Percentiles rank a stretch among this genome's conserved stretches.
Evolutionary conservation across 2,113 vertebrate genomes (phyloP).

Genomic region (Anarhynchus alexandrinus): DNA sequence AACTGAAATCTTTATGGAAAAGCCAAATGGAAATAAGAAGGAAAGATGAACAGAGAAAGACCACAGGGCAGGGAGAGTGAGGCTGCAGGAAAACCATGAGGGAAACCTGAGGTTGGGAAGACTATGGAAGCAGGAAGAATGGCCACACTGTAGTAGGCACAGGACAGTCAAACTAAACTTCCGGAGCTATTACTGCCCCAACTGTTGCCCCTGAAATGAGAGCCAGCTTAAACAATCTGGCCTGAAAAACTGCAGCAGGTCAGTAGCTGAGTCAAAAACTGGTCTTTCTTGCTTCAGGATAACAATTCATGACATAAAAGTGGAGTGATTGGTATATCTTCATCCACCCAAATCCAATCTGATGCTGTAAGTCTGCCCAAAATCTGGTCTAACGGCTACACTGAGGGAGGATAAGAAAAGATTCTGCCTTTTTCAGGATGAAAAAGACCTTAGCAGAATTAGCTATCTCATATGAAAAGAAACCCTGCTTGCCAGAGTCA

Average conservation of each 20-base stretch:
- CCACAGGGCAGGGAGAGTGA: neutral
- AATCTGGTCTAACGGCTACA: neutral
- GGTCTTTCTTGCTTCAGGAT: neutral
- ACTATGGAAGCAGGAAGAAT: neutral
- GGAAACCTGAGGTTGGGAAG: neutral
- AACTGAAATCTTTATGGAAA: neutral
- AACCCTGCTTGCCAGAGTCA: neutral
- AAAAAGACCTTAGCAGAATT: neutral
- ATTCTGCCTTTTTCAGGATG: neutral
- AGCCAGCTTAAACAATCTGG: neutral
- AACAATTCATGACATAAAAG: neutral
- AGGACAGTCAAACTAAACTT: neutral
- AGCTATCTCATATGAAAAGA: neutral
- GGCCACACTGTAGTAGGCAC: neutral
- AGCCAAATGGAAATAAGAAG: neutral
- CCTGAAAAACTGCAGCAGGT: neutral
- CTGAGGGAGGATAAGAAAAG: neutral
- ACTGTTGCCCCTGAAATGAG: neutral
- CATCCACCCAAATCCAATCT: neutral
- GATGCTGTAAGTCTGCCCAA: neutral
- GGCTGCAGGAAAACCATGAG: neutral
- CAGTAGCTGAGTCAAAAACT: neutral
- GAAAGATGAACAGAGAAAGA: neutral
- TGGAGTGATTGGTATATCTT: neutral
- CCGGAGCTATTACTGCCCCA: neutral